Conservation (phyloP, 1,140 invertebrate genomes). For the Venustaconcha ellipsiformis region DNA sequence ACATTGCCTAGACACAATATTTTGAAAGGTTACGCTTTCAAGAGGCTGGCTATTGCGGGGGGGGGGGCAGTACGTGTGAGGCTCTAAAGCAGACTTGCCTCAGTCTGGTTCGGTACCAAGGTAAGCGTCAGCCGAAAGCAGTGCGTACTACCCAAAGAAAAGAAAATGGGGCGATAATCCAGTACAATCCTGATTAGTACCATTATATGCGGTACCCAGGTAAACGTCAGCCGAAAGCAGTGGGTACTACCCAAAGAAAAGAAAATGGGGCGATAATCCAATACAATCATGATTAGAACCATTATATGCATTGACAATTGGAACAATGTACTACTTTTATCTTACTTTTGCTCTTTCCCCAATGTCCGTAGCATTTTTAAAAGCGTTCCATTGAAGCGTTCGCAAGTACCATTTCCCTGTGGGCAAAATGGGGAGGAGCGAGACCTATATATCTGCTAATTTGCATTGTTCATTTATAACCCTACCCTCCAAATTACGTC, state of each 20-base stretch:
- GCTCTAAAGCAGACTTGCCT: too few species aligned
- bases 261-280: slow-evolving; percentile 15
- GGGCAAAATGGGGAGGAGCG: slow-evolving; percentile 10
- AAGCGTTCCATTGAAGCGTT: slow-evolving; percentile 20
- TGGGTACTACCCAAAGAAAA: slow-evolving; percentile 33
- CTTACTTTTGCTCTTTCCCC: slow-evolving; percentile 10
- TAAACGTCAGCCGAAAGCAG: slow-evolving; percentile 12
- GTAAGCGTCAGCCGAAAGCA: slow-evolving; percentile 12
- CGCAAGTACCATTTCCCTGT: slow-evolving; percentile 12
- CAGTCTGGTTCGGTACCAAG: not conserved
- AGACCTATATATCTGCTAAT: slow-evolving; percentile 1
- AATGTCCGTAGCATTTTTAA: slow-evolving; percentile 24
- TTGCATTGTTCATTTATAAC: slow-evolving; percentile 26
- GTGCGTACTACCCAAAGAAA: slow-evolving; percentile 31
- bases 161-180: slow-evolving; percentile 20
- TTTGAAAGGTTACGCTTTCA: too few species aligned
- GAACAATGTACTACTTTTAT: slow-evolving; percentile 15
- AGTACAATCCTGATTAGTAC: slow-evolving; percentile 16
- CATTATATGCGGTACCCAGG: slow-evolving; percentile 13
- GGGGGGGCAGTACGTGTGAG: not conserved
- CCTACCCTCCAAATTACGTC: slow-evolving; percentile 15
- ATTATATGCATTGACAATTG: slow-evolving; percentile 23
- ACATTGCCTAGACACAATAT: too few species aligned
- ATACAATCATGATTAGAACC: slow-evolving; percentile 17
- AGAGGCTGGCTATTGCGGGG: too few species aligned